Evolutionary conservation across 2,888 invertebrate species (phyloP).

Genomic region (Cremastinae sp.): DNA sequence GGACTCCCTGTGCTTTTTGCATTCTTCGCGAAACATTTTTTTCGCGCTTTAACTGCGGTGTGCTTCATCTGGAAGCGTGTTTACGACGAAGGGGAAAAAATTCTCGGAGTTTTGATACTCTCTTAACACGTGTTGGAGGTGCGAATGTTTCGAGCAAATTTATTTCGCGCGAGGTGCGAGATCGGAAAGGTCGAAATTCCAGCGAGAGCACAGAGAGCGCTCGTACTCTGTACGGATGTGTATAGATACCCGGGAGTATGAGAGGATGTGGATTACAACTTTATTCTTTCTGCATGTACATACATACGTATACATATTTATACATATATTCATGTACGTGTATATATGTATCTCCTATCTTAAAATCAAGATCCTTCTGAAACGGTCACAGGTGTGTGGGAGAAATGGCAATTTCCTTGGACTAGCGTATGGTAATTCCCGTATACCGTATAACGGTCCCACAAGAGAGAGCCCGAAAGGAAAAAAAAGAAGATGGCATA

Average conservation of each 20-base stretch:
- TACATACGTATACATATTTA: constrained; percentile 3
- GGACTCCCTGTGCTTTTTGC: no score
- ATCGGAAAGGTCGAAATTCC: constrained; percentile 47
- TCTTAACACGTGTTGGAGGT: constrained; percentile 37
- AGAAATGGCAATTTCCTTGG: constrained; percentile 47
- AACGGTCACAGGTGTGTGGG: constrained; percentile 49
- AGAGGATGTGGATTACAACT: constrained; percentile 37
- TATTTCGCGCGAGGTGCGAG: constrained; percentile 31
- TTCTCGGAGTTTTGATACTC: constrained; percentile 24
- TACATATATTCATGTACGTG: background rate
- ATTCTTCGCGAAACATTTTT: background rate
- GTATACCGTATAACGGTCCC: constrained; percentile 33
- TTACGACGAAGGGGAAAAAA: constrained; percentile 9
- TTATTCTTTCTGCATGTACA: background rate
- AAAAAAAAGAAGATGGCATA: constrained; percentile 2
- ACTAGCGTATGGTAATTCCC: constrained; percentile 44
- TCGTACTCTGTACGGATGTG: constrained; percentile 22
- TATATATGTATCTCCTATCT: constrained; percentile 12
- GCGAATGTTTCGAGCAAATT: constrained; percentile 45
- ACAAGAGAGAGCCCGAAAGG: background rate
- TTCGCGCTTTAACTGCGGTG: background rate
- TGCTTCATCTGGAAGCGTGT: background rate
- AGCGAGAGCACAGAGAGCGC: constrained; percentile 18
- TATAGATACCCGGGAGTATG: constrained; percentile 17
- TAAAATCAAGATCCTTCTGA: constrained; percentile 35